phyloP scores from a whole-genome alignment of 2,113 vertebrate species.

The Baryphthengus martii region DNA sequence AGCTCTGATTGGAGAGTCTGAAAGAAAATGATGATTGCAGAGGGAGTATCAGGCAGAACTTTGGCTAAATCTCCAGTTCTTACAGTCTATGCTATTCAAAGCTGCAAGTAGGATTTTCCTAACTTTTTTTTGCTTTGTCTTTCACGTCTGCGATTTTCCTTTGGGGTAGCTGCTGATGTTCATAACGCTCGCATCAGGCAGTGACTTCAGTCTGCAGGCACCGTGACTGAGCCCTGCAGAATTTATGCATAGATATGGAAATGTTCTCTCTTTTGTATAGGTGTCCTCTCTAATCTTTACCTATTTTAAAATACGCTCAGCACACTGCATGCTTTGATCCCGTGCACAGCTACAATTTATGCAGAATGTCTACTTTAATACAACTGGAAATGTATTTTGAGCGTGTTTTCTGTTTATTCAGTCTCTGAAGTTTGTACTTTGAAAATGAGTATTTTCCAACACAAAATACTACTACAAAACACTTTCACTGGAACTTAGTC shows the following conservation, averaged over 20 bases:
- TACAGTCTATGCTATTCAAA: too few species aligned
- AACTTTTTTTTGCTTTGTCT: neutral
- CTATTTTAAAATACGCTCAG: neutral
- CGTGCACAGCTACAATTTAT: neutral
- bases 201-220: neutral
- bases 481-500: neutral
- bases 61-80: neutral
- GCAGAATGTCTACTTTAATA: neutral
- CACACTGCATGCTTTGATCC: neutral
- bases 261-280: neutral
- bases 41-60: neutral
- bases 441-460: neutral
- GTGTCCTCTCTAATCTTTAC: neutral
- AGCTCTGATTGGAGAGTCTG: neutral
- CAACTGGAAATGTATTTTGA: neutral
- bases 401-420: neutral
- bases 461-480: neutral
- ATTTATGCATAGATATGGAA: neutral
- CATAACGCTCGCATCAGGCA: neutral
- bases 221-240: fast-evolving
- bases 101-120: neutral
- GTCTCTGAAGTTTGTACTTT: neutral
- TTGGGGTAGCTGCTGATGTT: neutral
- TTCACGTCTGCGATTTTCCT: neutral
- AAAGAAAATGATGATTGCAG: neutral